Conservation (phyloP, 2,113 vertebrate genomes). For the Octodon degus region DNA sequence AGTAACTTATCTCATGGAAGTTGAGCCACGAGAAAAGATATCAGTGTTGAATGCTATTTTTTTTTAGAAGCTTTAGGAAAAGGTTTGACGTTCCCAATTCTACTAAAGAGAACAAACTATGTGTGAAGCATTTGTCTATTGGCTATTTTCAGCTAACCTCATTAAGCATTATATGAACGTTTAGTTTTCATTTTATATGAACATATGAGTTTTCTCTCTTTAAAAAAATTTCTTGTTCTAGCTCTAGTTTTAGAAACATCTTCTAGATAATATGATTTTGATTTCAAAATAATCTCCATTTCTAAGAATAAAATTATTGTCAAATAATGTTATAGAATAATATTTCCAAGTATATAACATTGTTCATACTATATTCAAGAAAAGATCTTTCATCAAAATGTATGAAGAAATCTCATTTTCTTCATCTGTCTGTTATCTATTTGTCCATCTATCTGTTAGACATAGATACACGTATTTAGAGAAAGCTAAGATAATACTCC, state of each 20-base stretch:
- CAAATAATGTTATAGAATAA: slow-evolving; percentile 28
- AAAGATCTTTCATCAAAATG: slow-evolving; percentile 23
- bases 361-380: neutral
- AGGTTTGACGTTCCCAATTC: neutral
- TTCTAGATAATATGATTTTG: slow-evolving; percentile 35
- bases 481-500: neutral
- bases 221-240: neutral
- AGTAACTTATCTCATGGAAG: neutral
- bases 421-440: neutral
- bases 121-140: neutral
- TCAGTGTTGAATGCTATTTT: neutral
- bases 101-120: neutral
- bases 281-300: slow-evolving; percentile 51
- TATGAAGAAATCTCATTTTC: neutral
- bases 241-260: slow-evolving; percentile 55
- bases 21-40: neutral
- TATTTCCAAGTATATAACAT: slow-evolving; percentile 37
- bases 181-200: neutral
- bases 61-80: slow-evolving; percentile 23
- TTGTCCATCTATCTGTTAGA: neutral
- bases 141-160: slow-evolving; percentile 43
- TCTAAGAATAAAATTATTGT: slow-evolving; percentile 61
- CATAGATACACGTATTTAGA: neutral
- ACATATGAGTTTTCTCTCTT: neutral
- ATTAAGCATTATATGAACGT: neutral